Conservation (phyloP, 92 coral and sea anemone genomes). For the Parazoanthus atlanticus region DNA sequence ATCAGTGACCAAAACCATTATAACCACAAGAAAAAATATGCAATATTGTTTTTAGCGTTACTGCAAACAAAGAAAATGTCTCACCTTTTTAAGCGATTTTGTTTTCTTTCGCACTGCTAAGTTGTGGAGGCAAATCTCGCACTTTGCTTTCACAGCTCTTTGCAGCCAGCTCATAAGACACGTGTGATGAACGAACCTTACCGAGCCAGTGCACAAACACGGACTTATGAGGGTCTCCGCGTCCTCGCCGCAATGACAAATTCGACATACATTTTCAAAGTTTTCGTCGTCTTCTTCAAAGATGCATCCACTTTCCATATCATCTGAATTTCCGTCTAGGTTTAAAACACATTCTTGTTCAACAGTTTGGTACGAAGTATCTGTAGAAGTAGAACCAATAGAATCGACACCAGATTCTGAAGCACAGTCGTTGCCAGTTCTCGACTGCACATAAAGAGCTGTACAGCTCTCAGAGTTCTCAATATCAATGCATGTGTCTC, state of each 20-base stretch:
- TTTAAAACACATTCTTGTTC: background rate
- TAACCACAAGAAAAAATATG: background rate
- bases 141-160: constrained; percentile 84
- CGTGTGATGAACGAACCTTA: constrained; percentile 83
- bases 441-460: background rate
- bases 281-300: constrained; percentile 22
- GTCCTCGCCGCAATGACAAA: constrained; percentile 88
- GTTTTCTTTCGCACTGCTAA: constrained; percentile 77
- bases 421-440: background rate
- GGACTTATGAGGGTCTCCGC: constrained; percentile 81
- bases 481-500: background rate
- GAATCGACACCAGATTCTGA: background rate
- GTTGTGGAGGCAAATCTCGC: constrained; percentile 86
- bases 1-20: background rate
- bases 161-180: constrained; percentile 96
- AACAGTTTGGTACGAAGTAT: background rate
- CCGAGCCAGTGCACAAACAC: constrained; percentile 92
- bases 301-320: background rate
- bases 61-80: constrained; percentile 32
- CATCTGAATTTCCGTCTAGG: background rate
- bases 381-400: no score
- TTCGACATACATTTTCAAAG: constrained; percentile 68
- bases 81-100: constrained; percentile 87
- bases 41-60: background rate
- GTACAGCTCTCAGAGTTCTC: constrained; percentile 1